phyloP scores from a whole-genome alignment of 2,888 invertebrate species.

The Anaspis maculata region DNA sequence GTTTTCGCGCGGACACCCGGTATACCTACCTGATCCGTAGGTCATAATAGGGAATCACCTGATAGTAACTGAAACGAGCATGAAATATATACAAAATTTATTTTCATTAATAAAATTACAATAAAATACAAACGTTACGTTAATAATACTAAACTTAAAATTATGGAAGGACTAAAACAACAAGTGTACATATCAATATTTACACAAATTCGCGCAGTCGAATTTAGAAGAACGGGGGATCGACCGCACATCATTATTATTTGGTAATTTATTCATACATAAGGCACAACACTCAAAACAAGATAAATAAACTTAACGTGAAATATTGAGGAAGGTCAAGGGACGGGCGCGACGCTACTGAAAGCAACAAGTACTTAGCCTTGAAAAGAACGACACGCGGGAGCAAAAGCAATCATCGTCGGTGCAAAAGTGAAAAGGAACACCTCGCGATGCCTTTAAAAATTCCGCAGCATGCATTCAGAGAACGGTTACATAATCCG shows the following conservation, averaged over 20 bases:
- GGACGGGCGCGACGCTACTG: neutral
- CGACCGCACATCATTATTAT: slow-evolving; percentile 10
- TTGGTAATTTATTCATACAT: slow-evolving; percentile 16
- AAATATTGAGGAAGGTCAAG: neutral
- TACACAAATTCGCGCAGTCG: too few relatives aligned
- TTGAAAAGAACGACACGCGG: slow-evolving; percentile 17
- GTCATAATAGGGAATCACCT: too few relatives aligned
- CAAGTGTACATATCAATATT: too few relatives aligned
- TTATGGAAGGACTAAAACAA: too few relatives aligned
- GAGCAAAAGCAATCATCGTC: neutral
- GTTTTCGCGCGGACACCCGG: too few relatives aligned
- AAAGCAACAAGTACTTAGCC: slow-evolving; percentile 9
- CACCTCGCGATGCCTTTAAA: slow-evolving; percentile 14
- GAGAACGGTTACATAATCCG: slow-evolving; percentile 25
- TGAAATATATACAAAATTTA: slow-evolving; percentile 15
- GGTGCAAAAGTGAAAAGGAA: slow-evolving; percentile 19
- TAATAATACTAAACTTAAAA: slow-evolving; percentile 13
- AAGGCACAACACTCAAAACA: slow-evolving; percentile 14
- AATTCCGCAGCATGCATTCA: slow-evolving; percentile 24
- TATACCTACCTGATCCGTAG: too few relatives aligned
- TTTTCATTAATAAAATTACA: slow-evolving; percentile 14
- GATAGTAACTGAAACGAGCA: too few relatives aligned
- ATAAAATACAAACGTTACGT: slow-evolving; percentile 12
- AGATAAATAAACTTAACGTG: slow-evolving; percentile 10
- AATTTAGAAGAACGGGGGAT: too few relatives aligned